Evolutionary conservation across 2,888 invertebrate genomes (phyloP).

Genomic region (Cepaea hortensis): DNA sequence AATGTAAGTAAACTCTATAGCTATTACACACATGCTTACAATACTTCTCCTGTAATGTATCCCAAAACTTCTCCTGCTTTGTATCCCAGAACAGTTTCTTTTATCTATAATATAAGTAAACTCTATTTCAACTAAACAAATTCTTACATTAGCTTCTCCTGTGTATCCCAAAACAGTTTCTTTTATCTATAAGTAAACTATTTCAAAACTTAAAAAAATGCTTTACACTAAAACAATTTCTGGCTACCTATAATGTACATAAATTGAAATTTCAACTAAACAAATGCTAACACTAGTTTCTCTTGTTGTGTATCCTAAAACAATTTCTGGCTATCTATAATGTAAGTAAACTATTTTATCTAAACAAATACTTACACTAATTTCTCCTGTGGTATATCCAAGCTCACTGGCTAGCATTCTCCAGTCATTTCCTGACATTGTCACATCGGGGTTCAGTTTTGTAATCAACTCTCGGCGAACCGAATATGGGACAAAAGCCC

Average conservation of each 20-base stretch:
- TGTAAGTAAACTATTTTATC: too few species aligned
- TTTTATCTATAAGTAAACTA: constrained; percentile 60
- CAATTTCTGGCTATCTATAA: too few species aligned
- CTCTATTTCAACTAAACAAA: too few species aligned
- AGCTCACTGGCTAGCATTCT: constrained; percentile 64
- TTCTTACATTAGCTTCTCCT: constrained; percentile 57
- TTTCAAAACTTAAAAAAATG: too few species aligned
- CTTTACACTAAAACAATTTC: neutral
- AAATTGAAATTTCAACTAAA: too few species aligned
- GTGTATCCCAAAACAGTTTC: constrained; percentile 52
- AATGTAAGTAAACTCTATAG: too few species aligned
- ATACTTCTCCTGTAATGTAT: too few species aligned
- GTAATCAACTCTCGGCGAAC: constrained; percentile 26
- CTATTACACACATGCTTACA: too few species aligned
- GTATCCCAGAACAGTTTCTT: neutral
- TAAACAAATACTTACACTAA: constrained; percentile 56
- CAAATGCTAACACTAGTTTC: neutral
- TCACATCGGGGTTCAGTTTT: constrained; percentile 42
- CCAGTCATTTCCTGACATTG: constrained; percentile 61
- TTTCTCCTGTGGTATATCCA: constrained; percentile 61
- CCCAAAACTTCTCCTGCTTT: neutral
- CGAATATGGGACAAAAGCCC: constrained; percentile 19
- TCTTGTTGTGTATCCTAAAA: neutral
- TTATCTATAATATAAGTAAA: too few species aligned
- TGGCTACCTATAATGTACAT: too few species aligned